These are phyloP conservation scores for Neodiprion lecontei DNA, from an alignment of 1,140 invertebrate genomes.

Conservation along the genomic window DNA sequence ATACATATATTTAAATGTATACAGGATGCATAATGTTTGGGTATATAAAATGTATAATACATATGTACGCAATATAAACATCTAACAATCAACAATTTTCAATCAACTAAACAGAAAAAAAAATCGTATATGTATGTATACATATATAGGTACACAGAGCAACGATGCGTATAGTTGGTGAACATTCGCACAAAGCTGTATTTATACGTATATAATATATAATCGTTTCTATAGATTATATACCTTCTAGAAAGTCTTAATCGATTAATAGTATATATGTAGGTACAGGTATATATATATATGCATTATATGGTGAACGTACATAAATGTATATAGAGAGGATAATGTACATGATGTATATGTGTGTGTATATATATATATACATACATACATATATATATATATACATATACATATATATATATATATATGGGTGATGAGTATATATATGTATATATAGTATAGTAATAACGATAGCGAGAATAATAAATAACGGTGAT, in stretches of 20 bases:
- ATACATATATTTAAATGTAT: not conserved
- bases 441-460: not conserved
- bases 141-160: too few relatives aligned
- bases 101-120: too few relatives aligned
- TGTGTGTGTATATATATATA: not conserved
- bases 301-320: not conserved
- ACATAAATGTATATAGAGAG: not conserved
- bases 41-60: too few relatives aligned
- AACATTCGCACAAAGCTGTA: not conserved
- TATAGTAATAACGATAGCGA: not conserved
- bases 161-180: not conserved
- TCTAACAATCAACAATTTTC: too few relatives aligned
- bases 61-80: too few relatives aligned
- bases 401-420: not conserved
- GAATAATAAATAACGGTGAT: not conserved
- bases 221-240: not conserved
- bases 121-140: too few relatives aligned
- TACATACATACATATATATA: not conserved
- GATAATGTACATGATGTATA: conserved; percentile 1
- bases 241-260: conserved; percentile 4
- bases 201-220: not conserved
- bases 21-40: not conserved
- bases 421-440: not conserved
- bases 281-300: not conserved
- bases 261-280: not conserved